These are phyloP conservation scores for Centrocercus urophasianus DNA, from an alignment of 2,113 vertebrate genomes.

Conservation along the genomic window DNA sequence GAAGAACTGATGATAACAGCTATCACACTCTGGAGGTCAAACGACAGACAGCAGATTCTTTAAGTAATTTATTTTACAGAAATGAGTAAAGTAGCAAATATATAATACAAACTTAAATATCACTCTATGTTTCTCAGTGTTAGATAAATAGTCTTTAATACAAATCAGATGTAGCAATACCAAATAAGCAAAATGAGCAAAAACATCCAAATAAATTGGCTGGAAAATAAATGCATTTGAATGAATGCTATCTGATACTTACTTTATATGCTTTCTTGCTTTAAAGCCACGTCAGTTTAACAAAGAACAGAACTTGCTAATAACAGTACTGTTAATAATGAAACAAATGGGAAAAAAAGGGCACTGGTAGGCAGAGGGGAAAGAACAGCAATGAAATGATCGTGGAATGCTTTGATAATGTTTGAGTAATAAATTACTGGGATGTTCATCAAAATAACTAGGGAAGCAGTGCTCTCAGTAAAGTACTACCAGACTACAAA, in stretches of 20 bases:
- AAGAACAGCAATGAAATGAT: not conserved
- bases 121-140: not conserved
- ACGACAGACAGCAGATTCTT: not conserved
- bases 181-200: not conserved
- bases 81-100: not conserved
- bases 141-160: not conserved
- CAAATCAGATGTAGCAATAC: not conserved
- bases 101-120: not conserved
- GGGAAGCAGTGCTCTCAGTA: not conserved
- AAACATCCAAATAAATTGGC: not conserved
- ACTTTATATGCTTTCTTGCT: not conserved
- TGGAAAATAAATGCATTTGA: not conserved
- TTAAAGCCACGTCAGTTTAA: not conserved
- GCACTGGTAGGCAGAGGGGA: not conserved
- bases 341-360: not conserved
- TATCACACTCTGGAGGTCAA: not conserved
- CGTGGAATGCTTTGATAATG: slow-evolving; percentile 31
- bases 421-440: slow-evolving; percentile 11
- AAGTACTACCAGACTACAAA: slow-evolving; percentile 47
- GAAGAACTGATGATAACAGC: not conserved
- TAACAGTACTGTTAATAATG: not conserved
- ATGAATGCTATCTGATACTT: not conserved
- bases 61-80: not conserved
- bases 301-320: not conserved
- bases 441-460: not conserved